Evolutionary conservation across 2,113 vertebrate genomes (phyloP), one percentile per base, ranked within the genome.

Genomic region (Toxotes chatareus): DNA sequence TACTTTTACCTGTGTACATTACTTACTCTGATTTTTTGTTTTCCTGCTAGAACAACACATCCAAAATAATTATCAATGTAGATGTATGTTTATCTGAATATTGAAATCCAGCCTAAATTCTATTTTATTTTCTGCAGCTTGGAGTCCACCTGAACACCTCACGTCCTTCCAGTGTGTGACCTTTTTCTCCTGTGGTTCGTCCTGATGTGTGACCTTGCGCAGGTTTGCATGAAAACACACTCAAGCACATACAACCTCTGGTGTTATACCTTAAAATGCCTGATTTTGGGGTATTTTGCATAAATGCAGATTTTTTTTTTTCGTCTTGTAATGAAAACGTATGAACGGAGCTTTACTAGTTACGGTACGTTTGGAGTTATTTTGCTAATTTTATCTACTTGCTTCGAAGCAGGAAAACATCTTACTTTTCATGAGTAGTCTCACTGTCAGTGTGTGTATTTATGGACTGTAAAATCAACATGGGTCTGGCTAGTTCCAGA

Each of bases 41-140:
- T 67, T 57, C 19, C 16, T 38, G 3, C 40, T 32, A 19, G 5
- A 76, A 21, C 36, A 55, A 11, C 11, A 2, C 21, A 19, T 2
- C 51, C 47, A 32, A 40, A 49, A 46, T 61, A n/a, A 40, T 70
- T 66, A 19, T 72, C 10, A 72, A 42, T 74, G 70, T 46, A 53
- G 27, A 83, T 80, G 44, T 42, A 76, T 67, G 34, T 32, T 5
- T 38, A 11, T 75, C 14, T 21, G 23, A 65, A 12, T 70, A 68
- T 73, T 70, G 23, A 60, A 21, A 11, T 64, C 69, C 21, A 19
- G 9, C 10, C 60, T 51, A 23, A 49, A 17, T 67, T 60, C n/a
- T n/a, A n/a, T n/a, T n/a, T n/a, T n/a, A n/a, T 80, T 83, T 56
- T 27, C 23, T 65, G 21, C 34, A 76, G 79, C 57, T 68, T 80